phyloP scores from a whole-genome alignment of 2,113 vertebrate species.

The Ramphastos sulfuratus region DNA sequence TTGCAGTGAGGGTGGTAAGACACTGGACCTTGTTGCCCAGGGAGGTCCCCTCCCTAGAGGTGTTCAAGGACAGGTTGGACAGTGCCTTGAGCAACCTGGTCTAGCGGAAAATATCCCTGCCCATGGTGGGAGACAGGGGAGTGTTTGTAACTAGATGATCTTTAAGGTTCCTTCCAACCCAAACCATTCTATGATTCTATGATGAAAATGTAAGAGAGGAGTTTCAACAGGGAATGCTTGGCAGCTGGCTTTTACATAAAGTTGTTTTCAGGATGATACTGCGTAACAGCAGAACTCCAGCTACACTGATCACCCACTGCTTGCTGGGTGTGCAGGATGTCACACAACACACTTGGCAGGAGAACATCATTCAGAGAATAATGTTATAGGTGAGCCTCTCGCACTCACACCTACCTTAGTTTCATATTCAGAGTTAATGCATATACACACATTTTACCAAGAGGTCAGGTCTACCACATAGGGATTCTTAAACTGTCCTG shows the following conservation, averaged over 20 bases:
- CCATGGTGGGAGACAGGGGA: no score
- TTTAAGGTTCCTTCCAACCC: no score
- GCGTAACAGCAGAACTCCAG: neutral
- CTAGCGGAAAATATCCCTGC: no score
- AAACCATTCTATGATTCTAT: no score
- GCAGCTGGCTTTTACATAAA: neutral
- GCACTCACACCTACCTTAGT: neutral
- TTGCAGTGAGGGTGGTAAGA: no score
- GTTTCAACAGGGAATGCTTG: neutral
- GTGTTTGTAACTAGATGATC: no score
- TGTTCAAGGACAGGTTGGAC: no score
- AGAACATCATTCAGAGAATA: neutral
- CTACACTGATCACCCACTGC: neutral
- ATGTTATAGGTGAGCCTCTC: neutral
- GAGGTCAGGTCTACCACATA: neutral
- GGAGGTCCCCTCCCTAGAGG: no score
- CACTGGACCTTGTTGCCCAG: no score
- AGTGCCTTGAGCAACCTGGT: no score
- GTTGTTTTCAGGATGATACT: neutral
- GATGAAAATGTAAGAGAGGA: neutral
- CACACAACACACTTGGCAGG: neutral
- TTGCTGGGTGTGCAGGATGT: neutral
- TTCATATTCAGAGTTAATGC: neutral
- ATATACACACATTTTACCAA: neutral
- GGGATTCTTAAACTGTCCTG: neutral